Evolutionary conservation across 1,140 invertebrate species (phyloP), one percentile per base, ranked within the genome.

Genomic region (Anastatus disparis): DNA sequence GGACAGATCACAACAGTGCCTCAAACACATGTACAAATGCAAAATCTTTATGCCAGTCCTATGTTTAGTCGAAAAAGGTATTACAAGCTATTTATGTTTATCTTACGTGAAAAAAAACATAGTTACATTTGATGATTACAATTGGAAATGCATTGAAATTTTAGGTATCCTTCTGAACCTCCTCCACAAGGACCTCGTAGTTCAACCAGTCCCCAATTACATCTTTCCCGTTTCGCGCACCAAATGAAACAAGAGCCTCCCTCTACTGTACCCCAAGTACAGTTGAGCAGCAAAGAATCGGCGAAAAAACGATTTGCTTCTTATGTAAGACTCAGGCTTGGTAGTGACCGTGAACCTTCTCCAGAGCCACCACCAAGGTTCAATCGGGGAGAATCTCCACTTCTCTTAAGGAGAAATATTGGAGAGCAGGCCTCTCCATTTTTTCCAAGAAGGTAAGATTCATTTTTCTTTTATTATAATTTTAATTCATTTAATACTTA

Each of bases 301-400:
- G 86, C 85, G 62, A 87, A 89, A 75, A 89, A 89, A 75, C 89
- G 92, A 76, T 92, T 93, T 83, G 90, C 91, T 76, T 92, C 92
- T 70, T 93, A 93, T 85, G 90, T 94, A 75, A 92, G 93, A 86
- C 89, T 85, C 9, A 80, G 85, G 64, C 76, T 86, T 15, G 85
- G 84, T 15, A 82, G 79, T 42, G 85, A 86, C 48, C 79, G 85
- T 13, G 79, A 83, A 84, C 77, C 89, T 82, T 85, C 90, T 83
- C 90, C 90, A 1, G 90, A 91, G 84, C 90, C 90, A 62, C 90
- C 90, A 40, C 90, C 90, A 53, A 86, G 90, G 76, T 82, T 90
- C n/a, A 91, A 87, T 83, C 85, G 90, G 8, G 87, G 87, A 40
- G 88, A 90, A 76, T 91, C 90, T 50, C 90, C 90, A 46, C 82